A percentile compares a stretch with the other conserved stretches of the same genome.
Evolutionary conservation across 2,113 vertebrate species (phyloP).

Genomic region (Heliornis fulica): DNA sequence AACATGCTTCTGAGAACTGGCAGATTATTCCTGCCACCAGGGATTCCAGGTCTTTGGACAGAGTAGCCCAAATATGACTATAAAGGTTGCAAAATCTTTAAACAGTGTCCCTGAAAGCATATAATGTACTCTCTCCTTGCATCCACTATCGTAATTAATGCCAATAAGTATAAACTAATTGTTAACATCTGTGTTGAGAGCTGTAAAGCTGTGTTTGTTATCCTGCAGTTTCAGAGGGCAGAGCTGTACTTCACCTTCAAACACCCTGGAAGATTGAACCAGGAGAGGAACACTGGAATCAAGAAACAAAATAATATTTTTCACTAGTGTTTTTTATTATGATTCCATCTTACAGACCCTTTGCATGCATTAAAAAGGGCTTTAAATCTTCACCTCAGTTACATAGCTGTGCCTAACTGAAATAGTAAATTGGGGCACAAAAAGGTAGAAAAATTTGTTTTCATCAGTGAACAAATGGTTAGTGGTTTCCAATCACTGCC

Average conservation of each 20-base stretch:
- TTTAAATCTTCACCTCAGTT: neutral
- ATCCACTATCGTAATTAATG: neutral
- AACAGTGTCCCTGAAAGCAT: neutral
- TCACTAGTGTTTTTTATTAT: neutral
- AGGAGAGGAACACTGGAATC: neutral
- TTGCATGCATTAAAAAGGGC: neutral
- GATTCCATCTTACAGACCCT: neutral
- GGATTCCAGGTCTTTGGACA: slow-evolving; percentile 10
- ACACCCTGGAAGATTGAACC: neutral
- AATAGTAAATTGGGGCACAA: neutral
- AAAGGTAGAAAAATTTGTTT: neutral
- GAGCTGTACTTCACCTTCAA: neutral
- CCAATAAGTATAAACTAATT: slow-evolving; percentile 20
- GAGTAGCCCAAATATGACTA: neutral
- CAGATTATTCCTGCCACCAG: neutral
- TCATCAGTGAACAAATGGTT: neutral
- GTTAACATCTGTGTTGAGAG: neutral
- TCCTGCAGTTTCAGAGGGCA: neutral
- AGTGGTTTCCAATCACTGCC: neutral
- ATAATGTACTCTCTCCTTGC: neutral
- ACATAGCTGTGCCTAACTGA: neutral
- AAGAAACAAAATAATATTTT: neutral
- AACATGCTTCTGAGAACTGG: neutral
- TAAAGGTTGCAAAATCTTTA: slow-evolving; percentile 36
- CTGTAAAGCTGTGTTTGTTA: neutral